Evolutionary conservation across 2,113 vertebrate species (phyloP).

Genomic region (Bubo scandiacus): DNA sequence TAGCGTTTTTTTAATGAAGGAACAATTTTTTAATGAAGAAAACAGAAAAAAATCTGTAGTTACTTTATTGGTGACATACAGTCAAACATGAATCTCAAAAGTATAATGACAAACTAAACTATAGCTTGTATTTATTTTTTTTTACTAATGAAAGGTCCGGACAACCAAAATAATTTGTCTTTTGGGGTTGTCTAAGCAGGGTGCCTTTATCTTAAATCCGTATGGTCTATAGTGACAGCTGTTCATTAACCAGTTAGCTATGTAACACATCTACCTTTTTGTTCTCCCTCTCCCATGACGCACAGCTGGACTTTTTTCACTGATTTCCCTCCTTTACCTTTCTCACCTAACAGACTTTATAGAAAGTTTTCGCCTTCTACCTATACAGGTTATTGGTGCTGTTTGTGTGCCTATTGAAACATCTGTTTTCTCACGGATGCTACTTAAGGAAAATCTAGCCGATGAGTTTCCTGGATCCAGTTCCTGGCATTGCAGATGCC

Average conservation of each 20-base stretch:
- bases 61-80: not conserved
- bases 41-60: not conserved
- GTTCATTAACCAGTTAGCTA: not conserved
- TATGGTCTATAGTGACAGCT: rapidly evolving
- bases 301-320: not conserved
- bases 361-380: not conserved
- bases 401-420: not conserved
- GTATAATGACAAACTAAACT: not conserved
- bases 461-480: not conserved
- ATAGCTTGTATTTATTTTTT: not conserved
- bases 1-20: not conserved
- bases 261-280: not conserved
- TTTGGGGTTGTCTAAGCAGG: not conserved
- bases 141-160: not conserved
- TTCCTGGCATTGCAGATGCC: not conserved
- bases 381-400: not conserved
- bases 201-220: not conserved
- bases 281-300: not conserved
- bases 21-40: not conserved
- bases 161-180: not conserved
- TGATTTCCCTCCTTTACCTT: not conserved
- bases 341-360: not conserved
- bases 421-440: not conserved
- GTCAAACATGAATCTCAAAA: not conserved
- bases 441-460: not conserved